A percentile compares a stretch with the other conserved stretches of the same genome.
Conservation (phyloP, 2,797 vertebrate genomes). For the Rhincodon typus region DNA sequence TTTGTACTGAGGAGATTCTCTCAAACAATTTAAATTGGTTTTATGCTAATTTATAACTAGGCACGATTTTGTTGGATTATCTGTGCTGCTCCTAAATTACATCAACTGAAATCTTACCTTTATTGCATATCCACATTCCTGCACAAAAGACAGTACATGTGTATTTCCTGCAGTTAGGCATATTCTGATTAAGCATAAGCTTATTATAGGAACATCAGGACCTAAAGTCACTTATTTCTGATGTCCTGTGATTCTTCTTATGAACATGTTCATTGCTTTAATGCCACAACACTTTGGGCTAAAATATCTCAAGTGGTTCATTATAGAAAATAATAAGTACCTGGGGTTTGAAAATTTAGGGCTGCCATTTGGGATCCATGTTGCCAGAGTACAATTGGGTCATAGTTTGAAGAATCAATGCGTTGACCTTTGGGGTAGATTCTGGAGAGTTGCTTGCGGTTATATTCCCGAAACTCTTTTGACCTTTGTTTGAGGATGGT, state of each 20-base stretch:
- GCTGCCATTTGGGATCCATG: slow-evolving; percentile 91
- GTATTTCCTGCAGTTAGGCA: background rate
- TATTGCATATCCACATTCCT: background rate
- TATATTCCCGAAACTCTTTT: slow-evolving; percentile 73
- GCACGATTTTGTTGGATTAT: background rate
- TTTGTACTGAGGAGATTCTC: background rate
- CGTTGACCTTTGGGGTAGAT: slow-evolving; percentile 90
- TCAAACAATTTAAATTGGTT: background rate
- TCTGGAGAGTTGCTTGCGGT: slow-evolving; percentile 81
- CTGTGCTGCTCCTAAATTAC: background rate
- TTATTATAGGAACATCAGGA: background rate
- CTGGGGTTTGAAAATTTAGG: slow-evolving; percentile 92
- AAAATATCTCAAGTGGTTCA: too few relatives aligned
- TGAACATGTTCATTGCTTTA: background rate
- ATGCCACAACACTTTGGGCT: background rate
- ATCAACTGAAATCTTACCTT: background rate
- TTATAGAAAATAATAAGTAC: slow-evolving; percentile 49
- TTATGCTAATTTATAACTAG: background rate
- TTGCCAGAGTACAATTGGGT: slow-evolving; percentile 85
- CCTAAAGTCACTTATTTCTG: background rate
- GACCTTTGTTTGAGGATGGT: slow-evolving; percentile 66
- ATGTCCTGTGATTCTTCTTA: background rate
- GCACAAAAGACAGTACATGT: background rate
- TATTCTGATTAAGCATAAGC: background rate
- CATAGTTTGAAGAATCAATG: slow-evolving; percentile 93